Base-by-base conservation (phyloP, 2,888 invertebrate genomes). In the Agriopis leucophaearia region DNA sequence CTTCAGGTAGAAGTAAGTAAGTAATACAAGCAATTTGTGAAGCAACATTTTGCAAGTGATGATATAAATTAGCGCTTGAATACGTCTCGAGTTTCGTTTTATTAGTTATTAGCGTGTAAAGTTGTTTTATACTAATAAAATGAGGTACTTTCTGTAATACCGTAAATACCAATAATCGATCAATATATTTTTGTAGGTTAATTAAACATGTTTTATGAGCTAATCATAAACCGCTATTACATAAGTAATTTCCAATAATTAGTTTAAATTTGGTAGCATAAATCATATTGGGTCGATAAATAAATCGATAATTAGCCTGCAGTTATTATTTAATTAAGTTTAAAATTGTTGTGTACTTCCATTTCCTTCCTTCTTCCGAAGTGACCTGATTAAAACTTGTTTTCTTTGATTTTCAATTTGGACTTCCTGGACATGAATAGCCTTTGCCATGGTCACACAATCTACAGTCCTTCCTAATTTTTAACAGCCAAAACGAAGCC, bases 331-430 rank as follows among this genome's bases (percentile, higher is more conserved):
- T 54, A 54, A 54, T 54, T 15, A 4, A 52, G 2, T 42, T 42
- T 42, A 18, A 42, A 57, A 15, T 57, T 15, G 35, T 50, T 60
- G 48, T 48, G 48, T 57, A 16, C 16, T 13, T 48, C 42, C 16
- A 60, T 48, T 63, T 64, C 55, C 64, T 69, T 64, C 63, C 62
- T 48, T 58, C 27, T 62, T 63, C 64, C 60, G 51, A 64, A 38
- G 59, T 60, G 56, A 63, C 58, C 54, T 48, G 59, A 18, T 44
- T 55, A 27, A 56, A 56, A 68, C 68, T 45, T 42, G 64, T 64
- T 56, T 48, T 60, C 54, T 67, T 50, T 55, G 50, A 52, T 36
- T 52, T 56, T 35, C 16, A 15, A 44, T 36, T 54, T 59, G 40
- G 55, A 51, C 48, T 68, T 68, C 64, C 64, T 42, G 51, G 35